Conservation (phyloP, 2,113 vertebrate species). For the Xiphophorus hellerii region DNA sequence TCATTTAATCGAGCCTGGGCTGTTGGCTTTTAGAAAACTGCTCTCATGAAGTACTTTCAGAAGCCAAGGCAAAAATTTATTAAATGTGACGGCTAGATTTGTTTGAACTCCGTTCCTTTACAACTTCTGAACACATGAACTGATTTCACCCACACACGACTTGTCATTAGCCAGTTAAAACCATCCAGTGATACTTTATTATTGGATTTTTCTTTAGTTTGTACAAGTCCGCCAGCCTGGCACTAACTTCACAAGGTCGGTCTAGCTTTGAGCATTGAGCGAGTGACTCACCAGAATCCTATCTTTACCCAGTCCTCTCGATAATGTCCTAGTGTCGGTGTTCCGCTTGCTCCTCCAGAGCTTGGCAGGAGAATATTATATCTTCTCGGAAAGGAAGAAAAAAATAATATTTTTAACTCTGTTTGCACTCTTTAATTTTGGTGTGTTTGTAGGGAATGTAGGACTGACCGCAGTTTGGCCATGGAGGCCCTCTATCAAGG, state of each 20-base stretch:
- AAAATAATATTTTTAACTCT: conserved; percentile 70
- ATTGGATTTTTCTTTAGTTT: conserved; percentile 32
- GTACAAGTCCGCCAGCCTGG: conserved; percentile 50
- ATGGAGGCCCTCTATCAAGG: conserved; percentile 61
- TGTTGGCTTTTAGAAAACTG: conserved; percentile 15
- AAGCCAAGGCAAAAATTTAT: conserved; percentile 23
- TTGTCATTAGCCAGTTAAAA: conserved; percentile 38
- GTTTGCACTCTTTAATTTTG: conserved; percentile 76
- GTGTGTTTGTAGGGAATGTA: conserved; percentile 66
- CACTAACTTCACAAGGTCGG: conserved; percentile 35
- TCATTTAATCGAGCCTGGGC: conserved; percentile 41
- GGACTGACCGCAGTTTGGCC: conserved; percentile 68
- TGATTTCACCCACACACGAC: conserved; percentile 33
- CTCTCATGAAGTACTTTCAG: conserved; percentile 7
- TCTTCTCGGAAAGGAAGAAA: conserved; percentile 60
- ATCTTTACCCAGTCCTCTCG: conserved; percentile 54
- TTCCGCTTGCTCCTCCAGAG: conserved; percentile 57
- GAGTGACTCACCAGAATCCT: conserved; percentile 62
- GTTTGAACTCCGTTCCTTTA: conserved; percentile 8
- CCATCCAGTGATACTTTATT: conserved; percentile 26
- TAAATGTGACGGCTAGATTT: conserved; percentile 40
- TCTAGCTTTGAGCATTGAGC: conserved; percentile 3
- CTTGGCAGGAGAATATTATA: conserved; percentile 62
- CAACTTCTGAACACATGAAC: conserved; percentile 2
- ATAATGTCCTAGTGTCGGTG: conserved; percentile 49